Evolutionary conservation across 2,113 vertebrate species (phyloP), one percentile per base, ranked within the genome.

Genomic region (Tinamus guttatus): DNA sequence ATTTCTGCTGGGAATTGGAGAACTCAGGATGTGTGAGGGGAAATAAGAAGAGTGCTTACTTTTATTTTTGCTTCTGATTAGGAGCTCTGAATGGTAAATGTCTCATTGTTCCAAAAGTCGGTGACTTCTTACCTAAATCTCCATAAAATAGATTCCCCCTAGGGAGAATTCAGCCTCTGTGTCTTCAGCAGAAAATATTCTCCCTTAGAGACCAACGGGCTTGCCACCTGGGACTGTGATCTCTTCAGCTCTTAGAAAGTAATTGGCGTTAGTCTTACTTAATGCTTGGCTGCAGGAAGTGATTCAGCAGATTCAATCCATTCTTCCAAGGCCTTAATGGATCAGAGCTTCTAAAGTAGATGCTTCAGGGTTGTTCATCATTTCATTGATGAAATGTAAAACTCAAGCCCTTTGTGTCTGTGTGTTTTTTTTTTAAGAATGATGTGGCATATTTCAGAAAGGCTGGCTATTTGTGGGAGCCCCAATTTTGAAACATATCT

Each of bases 261-360:
- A 87, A 83, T 83, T 91, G 71, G 25, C 68, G 56, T 85, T 77
- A 87, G 56, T 70, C 32, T 20, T n/a, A 5, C 71, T 75, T 93
- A 90, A 71, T 93, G 87, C 73, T 56, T 5, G 0, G 10, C 1
- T 90, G 68, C 79, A 95, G 93, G 87, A 95, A 84, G 85, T 91
- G 82, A 94, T 96, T 95, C 94, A 93, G 85, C 88, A 87, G 68
- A 49, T 91, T 18, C 1, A 20, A 1, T 94, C 38, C 47, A 91
- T 85, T 82, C 71, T 82, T 77, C 82, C 91, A 83, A 14, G 58
- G 81, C 11, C 0, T 63, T 89, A 90, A 87, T 91, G 71, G 85
- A 93, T 95, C 71, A 67, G 67, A 65, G 45, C 15, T 56, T 58
- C 71, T 77, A 47, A 67, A 74, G 62, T 32, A 28, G 2, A 36